Percentiles rank a stretch among this genome's conserved stretches.
phyloP scores from a whole-genome alignment of 2,113 vertebrate genomes.

The Cochlearius cochlearius region DNA sequence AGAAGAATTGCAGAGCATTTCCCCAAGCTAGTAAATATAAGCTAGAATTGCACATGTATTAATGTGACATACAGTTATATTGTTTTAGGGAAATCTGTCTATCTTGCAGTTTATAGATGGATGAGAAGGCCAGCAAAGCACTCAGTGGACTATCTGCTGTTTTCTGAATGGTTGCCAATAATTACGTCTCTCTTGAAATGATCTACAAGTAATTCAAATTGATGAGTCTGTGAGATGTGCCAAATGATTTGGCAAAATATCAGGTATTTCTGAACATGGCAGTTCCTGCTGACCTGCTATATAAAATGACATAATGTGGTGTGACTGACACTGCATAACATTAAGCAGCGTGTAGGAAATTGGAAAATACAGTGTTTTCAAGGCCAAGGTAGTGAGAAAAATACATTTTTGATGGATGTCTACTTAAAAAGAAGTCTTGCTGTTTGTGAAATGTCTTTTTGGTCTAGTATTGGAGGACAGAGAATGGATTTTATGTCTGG shows the following conservation, averaged over 20 bases:
- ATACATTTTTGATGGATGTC: slow-evolving; percentile 12
- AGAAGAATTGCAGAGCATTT: neutral
- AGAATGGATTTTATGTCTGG: neutral
- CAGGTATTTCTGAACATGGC: slow-evolving; percentile 44
- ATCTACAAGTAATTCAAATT: slow-evolving; percentile 77
- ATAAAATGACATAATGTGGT: slow-evolving; percentile 57
- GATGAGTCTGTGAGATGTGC: slow-evolving; percentile 70
- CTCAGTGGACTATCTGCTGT: slow-evolving; percentile 59
- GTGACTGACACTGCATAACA: slow-evolving; percentile 45
- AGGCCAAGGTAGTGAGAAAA: slow-evolving; percentile 11
- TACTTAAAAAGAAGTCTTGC: neutral
- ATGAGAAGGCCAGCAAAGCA: slow-evolving; percentile 62
- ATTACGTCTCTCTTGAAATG: slow-evolving; percentile 72
- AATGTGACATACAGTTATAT: neutral
- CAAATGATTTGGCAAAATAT: slow-evolving; percentile 72
- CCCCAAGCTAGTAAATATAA: neutral
- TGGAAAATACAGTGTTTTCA: slow-evolving; percentile 23
- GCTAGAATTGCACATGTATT: neutral
- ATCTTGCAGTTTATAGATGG: slow-evolving; percentile 39
- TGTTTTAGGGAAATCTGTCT: slow-evolving; percentile 56
- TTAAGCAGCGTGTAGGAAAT: slow-evolving; percentile 29
- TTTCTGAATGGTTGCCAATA: slow-evolving; percentile 66
- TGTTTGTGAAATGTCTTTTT: neutral
- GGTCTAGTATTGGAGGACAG: neutral
- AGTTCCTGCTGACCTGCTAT: slow-evolving; percentile 66